Base-by-base conservation (phyloP, 2,113 vertebrate genomes). In the Oplegnathus fasciatus region DNA sequence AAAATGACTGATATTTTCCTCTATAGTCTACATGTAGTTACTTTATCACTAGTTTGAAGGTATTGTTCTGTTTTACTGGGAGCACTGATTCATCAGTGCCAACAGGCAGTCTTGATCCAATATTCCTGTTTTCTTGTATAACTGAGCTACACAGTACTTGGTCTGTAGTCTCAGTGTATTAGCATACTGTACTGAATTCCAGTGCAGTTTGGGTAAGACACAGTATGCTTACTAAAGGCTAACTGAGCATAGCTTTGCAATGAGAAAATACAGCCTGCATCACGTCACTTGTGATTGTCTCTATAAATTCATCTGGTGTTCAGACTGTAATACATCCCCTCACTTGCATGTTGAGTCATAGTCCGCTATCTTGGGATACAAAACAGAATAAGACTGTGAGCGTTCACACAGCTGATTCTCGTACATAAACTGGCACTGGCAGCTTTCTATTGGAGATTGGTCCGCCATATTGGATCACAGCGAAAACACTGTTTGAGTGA, bases 221-320 rank as follows among this genome's bases (percentile, higher is more conserved):
- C 11, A 40, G 22, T 37, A 5, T 20, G 9, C 15, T 20, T 20
- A 61, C 5, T 60, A 18, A 42, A 30, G 24, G 18, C 34, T 46
- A 17, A 71, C 4, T 54, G 42, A 52, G 46, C 68, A 52, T 24
- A 14, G 10, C 26, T 68, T 46, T 30, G n/a, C n/a, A 14, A 30
- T n/a, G 32, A 58, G 50, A 55, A n/a, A 50, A 70, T 40, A 54
- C n/a, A n/a, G n/a, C n/a, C n/a, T n/a, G n/a, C 28, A 48, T 69
- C 26, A 50, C 32, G 9, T 50, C 28, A 14, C 44, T 50, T 50
- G n/a, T 66, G 64, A 20, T 26, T 5, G 24, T 17, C 18, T 30
- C 32, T 50, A 18, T 50, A 30, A 22, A 50, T 32, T n/a, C n/a
- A n/a, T n/a, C n/a, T n/a, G n/a, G n/a, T n/a, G n/a, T n/a, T n/a